Evolutionary conservation across 2,888 invertebrate species (phyloP).

Genomic region (Epistrophe grossulariae): DNA sequence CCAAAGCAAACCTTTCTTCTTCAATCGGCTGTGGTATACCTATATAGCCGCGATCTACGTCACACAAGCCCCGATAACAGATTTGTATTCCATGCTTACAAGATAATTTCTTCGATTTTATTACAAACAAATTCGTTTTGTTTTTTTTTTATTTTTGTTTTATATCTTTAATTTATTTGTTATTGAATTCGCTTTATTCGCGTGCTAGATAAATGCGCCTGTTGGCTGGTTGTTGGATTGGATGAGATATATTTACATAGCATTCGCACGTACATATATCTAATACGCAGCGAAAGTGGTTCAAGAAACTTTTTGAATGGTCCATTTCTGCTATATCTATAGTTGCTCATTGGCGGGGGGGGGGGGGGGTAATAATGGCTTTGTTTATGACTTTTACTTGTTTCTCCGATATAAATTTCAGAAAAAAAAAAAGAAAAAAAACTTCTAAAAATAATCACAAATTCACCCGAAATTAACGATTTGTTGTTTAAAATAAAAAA

Average conservation of each 20-base stretch:
- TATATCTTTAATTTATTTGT: slow-evolving; percentile 35
- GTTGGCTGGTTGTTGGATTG: neutral
- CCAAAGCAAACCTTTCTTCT: slow-evolving; percentile 13
- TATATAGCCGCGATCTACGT: slow-evolving; percentile 42
- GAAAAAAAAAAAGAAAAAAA: neutral
- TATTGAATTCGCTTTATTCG: slow-evolving; percentile 27
- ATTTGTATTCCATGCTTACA: slow-evolving; percentile 64
- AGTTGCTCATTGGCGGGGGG: neutral
- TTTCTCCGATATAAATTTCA: slow-evolving; percentile 38
- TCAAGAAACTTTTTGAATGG: slow-evolving; percentile 57
- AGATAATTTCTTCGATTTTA: slow-evolving; percentile 57
- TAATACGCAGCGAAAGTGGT: neutral
- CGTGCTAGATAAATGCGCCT: slow-evolving; percentile 37
- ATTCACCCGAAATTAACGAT: slow-evolving; percentile 55
- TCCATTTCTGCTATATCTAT: slow-evolving; percentile 39
- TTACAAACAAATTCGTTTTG: slow-evolving; percentile 45
- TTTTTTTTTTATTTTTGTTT: neutral
- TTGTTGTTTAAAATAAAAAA: slow-evolving; percentile 45
- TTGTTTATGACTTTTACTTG: slow-evolving; percentile 61
- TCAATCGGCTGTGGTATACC: neutral
- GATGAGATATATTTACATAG: neutral
- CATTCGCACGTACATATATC: neutral
- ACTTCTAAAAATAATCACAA: slow-evolving; percentile 41
- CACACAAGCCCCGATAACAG: slow-evolving; percentile 45
- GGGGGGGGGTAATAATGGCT: slow-evolving; percentile 32